Base-by-base conservation (phyloP, 2,888 invertebrate species). In the Sphaerophoria rueppellii region DNA sequence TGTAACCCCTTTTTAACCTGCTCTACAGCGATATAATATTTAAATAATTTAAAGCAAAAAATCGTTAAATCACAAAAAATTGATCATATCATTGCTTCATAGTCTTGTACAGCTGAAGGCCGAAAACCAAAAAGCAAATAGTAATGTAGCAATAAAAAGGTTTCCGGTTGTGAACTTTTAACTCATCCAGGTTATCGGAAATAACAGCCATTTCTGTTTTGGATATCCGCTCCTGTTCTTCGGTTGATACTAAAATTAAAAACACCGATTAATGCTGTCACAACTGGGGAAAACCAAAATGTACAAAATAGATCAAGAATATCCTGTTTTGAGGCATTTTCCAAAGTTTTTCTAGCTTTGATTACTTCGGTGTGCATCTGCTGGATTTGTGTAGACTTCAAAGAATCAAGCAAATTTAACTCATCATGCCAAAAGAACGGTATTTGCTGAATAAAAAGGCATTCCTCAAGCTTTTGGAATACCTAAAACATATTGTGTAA, bases 261-360 rank as follows among this genome's bases (percentile, higher is more conserved):
- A 43, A 43, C 9, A 43, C 12, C 6, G 40, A 2, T 40, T 2
- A 40, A 40, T 40, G 40, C 6, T 40, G 9, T 7, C 24, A 24
- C 2, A 24, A 24, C 1, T 2, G 2, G 24, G 2, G 24, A 24
- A 24, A 24, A 24, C 1, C 24, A 24, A 24, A 6, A 75, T 35
- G 35, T 70, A 76, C 76, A 48, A 11, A 76, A 76, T 5, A 76
- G 32, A 9, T 46, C 16, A 14, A 76, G 40, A n/a, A 76, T 32
- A 43, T 76, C 35, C 46, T 52, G 50, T 65, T 35, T 43, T 12
- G 37, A 12, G 7, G 52, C 50, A n/a, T 16, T 46, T 34, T 35
- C 43, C 14, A 76, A 16, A 16, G 4, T 55, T 37, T 14, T 37
- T 34, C 48, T 58, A 0, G 65, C 63, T 9, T 14, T 34, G 12